Evolutionary conservation across 2,113 vertebrate species (phyloP).

Genomic region (Brachionichthys hirsutus): DNA sequence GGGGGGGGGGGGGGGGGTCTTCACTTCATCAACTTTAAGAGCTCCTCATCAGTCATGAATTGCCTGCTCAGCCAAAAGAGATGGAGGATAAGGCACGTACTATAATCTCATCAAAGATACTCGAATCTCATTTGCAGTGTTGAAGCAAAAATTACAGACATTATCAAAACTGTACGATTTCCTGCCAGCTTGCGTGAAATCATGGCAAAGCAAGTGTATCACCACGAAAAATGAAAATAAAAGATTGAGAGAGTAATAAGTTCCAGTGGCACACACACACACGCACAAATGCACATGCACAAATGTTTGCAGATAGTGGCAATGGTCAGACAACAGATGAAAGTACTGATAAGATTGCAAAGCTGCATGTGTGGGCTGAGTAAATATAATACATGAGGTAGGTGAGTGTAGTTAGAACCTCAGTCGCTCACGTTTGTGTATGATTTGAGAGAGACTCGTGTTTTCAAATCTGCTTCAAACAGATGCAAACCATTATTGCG

Average conservation of each 20-base stretch:
- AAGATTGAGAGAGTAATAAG: slow-evolving; percentile 12
- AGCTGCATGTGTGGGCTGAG: neutral
- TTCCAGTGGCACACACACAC: slow-evolving; percentile 1
- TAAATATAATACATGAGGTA: slow-evolving; percentile 5
- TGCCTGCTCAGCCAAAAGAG: slow-evolving; percentile 47
- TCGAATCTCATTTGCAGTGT: slow-evolving; percentile 63
- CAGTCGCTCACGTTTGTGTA: slow-evolving; percentile 36
- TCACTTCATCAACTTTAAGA: slow-evolving; percentile 48
- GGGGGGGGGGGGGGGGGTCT: too few relatives aligned
- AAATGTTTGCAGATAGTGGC: too few relatives aligned
- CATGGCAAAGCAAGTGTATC: slow-evolving; percentile 51
- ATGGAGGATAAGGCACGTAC: slow-evolving; percentile 72
- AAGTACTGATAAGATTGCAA: slow-evolving; percentile 14
- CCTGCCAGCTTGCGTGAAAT: slow-evolving; percentile 69
- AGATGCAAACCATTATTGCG: slow-evolving; percentile 74
- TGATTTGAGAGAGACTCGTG: slow-evolving; percentile 41
- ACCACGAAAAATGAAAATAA: slow-evolving; percentile 20
- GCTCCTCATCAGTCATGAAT: slow-evolving; percentile 50
- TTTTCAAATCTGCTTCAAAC: slow-evolving; percentile 62
- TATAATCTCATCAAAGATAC: slow-evolving; percentile 63
- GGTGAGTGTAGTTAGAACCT: slow-evolving; percentile 23
- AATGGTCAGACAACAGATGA: neutral
- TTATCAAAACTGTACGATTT: slow-evolving; percentile 67
- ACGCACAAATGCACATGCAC: too few relatives aligned
- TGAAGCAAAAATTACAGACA: slow-evolving; percentile 64